Percentiles rank a stretch among this genome's conserved stretches.
phyloP scores from a whole-genome alignment of 1,140 invertebrate genomes.

The Drosophila prosaltans region DNA sequence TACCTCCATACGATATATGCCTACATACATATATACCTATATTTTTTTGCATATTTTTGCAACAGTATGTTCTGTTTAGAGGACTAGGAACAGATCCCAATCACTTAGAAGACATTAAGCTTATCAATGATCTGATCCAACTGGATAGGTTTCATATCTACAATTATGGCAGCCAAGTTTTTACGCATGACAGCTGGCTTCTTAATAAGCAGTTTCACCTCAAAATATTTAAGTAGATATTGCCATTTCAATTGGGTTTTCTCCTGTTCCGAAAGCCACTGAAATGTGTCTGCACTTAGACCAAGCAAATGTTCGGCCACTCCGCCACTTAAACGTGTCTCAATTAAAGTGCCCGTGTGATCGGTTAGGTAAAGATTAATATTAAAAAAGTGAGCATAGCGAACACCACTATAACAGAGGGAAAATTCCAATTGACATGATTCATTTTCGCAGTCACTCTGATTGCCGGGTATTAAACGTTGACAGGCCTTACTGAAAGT shows the following conservation, averaged over 20 bases:
- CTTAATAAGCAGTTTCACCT: conserved; percentile 82
- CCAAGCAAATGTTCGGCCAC: conserved; percentile 83
- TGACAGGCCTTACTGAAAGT: conserved; percentile 56
- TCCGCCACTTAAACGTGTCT: conserved; percentile 83
- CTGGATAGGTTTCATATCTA: conserved; percentile 58
- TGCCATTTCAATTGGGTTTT: conserved; percentile 84
- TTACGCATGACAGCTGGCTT: conserved; percentile 58
- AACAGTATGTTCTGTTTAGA: too few species aligned
- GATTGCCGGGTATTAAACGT: conserved; percentile 29
- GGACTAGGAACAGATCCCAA: too few species aligned
- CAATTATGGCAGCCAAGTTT: conserved; percentile 48
- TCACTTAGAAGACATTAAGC: conserved; percentile 49
- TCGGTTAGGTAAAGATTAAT: conserved; percentile 84
- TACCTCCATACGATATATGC: too few species aligned
- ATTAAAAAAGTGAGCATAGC: conserved; percentile 83
- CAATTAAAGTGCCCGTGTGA: conserved; percentile 84
- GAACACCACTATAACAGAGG: conserved; percentile 72
- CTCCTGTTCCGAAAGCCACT: conserved; percentile 38
- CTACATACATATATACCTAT: too few species aligned
- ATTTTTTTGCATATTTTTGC: too few species aligned
- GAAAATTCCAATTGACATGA: conserved; percentile 56
- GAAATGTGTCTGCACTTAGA: conserved; percentile 37
- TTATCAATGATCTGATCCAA: conserved; percentile 50
- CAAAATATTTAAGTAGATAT: conserved; percentile 84
- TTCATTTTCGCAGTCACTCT: conserved; percentile 56